Evolutionary conservation across 2,888 invertebrate genomes (phyloP).

Genomic region (Amphipyra berbera): DNA sequence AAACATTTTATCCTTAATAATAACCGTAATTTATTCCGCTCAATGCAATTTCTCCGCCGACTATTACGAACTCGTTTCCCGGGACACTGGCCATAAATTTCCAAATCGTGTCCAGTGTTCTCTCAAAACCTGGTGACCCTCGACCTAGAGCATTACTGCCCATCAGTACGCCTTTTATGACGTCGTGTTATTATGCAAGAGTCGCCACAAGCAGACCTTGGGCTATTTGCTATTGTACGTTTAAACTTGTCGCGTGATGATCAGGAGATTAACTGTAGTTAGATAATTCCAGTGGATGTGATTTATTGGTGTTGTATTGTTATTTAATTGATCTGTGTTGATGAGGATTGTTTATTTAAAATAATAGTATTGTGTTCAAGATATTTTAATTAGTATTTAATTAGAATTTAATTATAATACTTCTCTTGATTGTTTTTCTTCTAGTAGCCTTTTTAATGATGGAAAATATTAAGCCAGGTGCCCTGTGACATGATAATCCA

Average conservation of each 20-base stretch:
- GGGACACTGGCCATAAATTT: conserved; percentile 7
- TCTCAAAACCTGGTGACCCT: conserved; percentile 54
- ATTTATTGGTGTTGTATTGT: conserved; percentile 41
- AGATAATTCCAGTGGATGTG: conserved; percentile 47
- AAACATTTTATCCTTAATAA: too few species aligned
- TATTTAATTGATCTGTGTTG: conserved; percentile 31
- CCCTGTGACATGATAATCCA: too few species aligned
- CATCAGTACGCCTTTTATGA: conserved; percentile 80
- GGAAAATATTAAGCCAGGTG: too few species aligned
- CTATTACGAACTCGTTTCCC: conserved; percentile 9
- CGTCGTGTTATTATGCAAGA: conserved; percentile 80
- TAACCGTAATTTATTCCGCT: too few species aligned
- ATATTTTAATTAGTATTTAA: conserved; percentile 7
- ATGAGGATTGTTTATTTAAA: conserved; percentile 11
- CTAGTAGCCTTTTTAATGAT: too few species aligned
- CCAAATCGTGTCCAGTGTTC: conserved; percentile 46
- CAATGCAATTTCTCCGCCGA: conserved; percentile 8
- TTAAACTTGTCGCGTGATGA: conserved; percentile 64
- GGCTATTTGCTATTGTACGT: conserved; percentile 85
- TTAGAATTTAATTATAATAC: neutral
- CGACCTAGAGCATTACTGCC: conserved; percentile 62
- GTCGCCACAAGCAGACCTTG: conserved; percentile 77
- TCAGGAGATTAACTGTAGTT: conserved; percentile 53
- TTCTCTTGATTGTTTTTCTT: neutral
- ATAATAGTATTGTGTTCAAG: conserved; percentile 1